Evolutionary conservation across 23 tunicate species (phyloP).

Genomic region (Trididemnum nubilum): DNA sequence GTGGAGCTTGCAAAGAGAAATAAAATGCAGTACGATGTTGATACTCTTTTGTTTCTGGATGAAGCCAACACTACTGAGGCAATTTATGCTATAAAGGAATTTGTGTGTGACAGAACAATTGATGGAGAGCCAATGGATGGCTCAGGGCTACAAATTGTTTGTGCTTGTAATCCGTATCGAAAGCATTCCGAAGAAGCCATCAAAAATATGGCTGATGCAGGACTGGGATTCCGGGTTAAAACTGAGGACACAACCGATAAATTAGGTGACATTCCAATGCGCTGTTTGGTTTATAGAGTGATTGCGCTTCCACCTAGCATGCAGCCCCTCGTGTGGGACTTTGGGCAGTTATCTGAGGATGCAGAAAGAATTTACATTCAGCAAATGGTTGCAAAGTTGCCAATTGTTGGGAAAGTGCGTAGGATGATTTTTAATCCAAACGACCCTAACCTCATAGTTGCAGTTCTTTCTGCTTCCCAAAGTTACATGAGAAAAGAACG

Average conservation of each 20-base stretch:
- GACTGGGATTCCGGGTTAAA: constrained; percentile 66
- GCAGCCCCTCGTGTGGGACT: constrained; percentile 90
- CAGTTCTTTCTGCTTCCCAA: constrained; percentile 57
- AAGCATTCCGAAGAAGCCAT: constrained; percentile 49
- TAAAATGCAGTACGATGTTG: constrained; percentile 4
- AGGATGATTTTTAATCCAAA: neutral
- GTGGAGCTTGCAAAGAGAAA: constrained; percentile 26
- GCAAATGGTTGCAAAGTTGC: constrained; percentile 49
- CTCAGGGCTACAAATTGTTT: constrained; percentile 42
- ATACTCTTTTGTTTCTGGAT: constrained; percentile 65
- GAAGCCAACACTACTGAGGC: constrained; percentile 88
- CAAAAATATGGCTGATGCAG: constrained; percentile 69
- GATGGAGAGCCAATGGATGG: constrained; percentile 43
- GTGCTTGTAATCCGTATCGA: constrained; percentile 82
- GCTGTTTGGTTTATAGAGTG: constrained; percentile 71
- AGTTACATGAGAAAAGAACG: constrained; percentile 45
- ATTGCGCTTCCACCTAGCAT: constrained; percentile 88
- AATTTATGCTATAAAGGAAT: constrained; percentile 83
- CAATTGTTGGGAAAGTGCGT: neutral
- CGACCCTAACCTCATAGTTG: constrained; percentile 23
- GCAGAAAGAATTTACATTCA: constrained; percentile 68
- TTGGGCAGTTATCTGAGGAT: constrained; percentile 50
- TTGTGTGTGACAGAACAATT: constrained; percentile 71
- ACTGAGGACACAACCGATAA: constrained; percentile 62
- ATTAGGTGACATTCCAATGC: constrained; percentile 73